phyloP scores from a whole-genome alignment of 2,797 vertebrate genomes.

The Acanthornis magna region DNA sequence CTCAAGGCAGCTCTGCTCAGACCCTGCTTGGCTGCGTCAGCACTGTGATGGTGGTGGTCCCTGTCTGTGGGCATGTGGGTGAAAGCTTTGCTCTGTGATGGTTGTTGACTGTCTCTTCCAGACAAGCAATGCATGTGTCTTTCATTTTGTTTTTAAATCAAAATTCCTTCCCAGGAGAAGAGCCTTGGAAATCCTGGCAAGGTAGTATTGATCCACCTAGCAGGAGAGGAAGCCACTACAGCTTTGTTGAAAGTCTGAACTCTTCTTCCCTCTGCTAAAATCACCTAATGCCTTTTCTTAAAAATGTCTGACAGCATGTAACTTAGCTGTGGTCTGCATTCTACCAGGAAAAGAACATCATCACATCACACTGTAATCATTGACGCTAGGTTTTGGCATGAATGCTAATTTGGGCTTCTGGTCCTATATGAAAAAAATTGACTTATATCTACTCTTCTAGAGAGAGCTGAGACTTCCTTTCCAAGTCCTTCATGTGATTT shows the following conservation, averaged over 20 bases:
- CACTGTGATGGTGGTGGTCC: background rate
- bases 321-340: background rate
- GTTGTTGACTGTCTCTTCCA: background rate
- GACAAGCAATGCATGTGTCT: background rate
- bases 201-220: background rate
- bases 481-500: background rate
- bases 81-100: background rate
- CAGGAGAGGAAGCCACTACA: background rate
- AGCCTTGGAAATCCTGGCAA: background rate
- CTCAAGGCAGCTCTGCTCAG: background rate
- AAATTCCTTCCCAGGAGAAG: background rate
- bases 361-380: background rate
- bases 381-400: background rate
- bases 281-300: background rate
- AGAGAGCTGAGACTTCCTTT: background rate
- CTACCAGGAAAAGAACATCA: background rate
- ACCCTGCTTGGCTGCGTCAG: background rate
- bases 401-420: background rate
- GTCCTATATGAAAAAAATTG: background rate
- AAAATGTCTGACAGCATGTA: background rate
- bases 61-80: background rate
- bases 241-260: background rate
- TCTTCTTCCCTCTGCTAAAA: background rate
- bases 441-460: background rate
- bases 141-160: background rate